Evolutionary conservation across 2,888 invertebrate genomes (phyloP), one percentile per base, ranked within the genome.

Genomic region (Tenthredo mesomela): DNA sequence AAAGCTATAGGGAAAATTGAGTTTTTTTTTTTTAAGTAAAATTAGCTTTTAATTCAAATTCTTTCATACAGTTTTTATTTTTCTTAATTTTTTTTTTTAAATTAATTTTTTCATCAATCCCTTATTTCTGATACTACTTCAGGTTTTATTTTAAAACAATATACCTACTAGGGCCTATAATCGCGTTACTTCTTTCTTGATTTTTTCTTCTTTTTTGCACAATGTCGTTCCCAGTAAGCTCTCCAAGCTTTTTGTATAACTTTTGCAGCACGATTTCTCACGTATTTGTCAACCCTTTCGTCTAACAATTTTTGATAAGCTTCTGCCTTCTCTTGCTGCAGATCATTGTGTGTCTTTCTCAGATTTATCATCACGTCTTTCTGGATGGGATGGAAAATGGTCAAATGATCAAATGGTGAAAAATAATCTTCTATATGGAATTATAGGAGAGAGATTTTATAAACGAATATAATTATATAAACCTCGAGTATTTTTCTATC

Each of bases 211-310:
- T 89, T 92, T 33, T 86, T 89, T 12, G 88, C 84, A 10, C 84
- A 78, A 18, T 86, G 85, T 10, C 91, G 89, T 84, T 88, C 88
- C 82, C 85, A 87, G 86, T 90, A 90, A 7, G 77, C 86, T 82
- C 89, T 90, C 92, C 93, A 93, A 4, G 88, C 89, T 71, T 85
- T 89, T 80, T 92, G 93, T 84, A 93, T 92, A 21, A 92, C 88
- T 82, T 86, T 91, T 7, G 91, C 92, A 0, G 92, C 92, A 0
- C 90, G 90, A 86, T 91, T 91, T 70, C 86, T 88, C 70, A 88
- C 86, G 65, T 92, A 91, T 70, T 87, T 85, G 15, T 90, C 88
- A 43, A 93, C 25, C 65, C 87, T 86, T 58, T 87, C 87, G 15
- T 89, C 85, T 71, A 91, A 91, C 5, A 87, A 88, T 54, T 87